Evolutionary conservation across 2,113 vertebrate genomes (phyloP), one percentile per base, ranked within the genome.

Genomic region (Ploceus nigricollis): DNA sequence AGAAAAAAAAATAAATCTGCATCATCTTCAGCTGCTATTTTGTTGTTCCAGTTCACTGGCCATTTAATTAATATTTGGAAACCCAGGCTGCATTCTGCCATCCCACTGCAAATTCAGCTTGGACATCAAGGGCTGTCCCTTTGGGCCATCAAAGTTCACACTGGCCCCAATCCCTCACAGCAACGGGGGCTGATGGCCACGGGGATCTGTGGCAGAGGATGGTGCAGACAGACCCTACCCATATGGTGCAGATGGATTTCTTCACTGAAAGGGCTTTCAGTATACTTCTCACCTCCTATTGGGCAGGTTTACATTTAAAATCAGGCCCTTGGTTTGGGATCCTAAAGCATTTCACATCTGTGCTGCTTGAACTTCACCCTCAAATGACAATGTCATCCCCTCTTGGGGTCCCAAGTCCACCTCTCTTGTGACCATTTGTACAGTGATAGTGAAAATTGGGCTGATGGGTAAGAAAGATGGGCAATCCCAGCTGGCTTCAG

Each of bases 141-240:
- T 50, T 5, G 35, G 57, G 51, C 35, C 39, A 22, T 3, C 64
- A 50, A 45, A n/a, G 25, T 10, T 13, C 37, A 42, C 57, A 24
- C 3, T 44, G 60, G 35, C 13, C 60, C 39, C 60, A 48, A 2
- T 15, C 20, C 15, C 40, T 35, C 31, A 28, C 37, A 10, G 11
- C 0, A 0, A 3, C n/a, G 33, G 21, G 21, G 23, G 31, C 19
- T 39, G 65, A 40, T 44, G 25, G 28, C 35, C 30, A 2, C 3
- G 0, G 9, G 45, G 2, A 3, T 13, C 27, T n/a, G 31, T 1
- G 4, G 21, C 45, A 57, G 10, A 20, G 17, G 9, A 5, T 24
- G 14, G 20, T 31, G 58, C 69, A 64, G 9, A 12, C 24, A 58
- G 3, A 60, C 13, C 42, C 60, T 5, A 19, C 30, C 42, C 24